These are phyloP conservation scores for Poeciliopsis presidionis DNA, from an alignment of 2,797 vertebrate genomes.

Conservation along the genomic window DNA sequence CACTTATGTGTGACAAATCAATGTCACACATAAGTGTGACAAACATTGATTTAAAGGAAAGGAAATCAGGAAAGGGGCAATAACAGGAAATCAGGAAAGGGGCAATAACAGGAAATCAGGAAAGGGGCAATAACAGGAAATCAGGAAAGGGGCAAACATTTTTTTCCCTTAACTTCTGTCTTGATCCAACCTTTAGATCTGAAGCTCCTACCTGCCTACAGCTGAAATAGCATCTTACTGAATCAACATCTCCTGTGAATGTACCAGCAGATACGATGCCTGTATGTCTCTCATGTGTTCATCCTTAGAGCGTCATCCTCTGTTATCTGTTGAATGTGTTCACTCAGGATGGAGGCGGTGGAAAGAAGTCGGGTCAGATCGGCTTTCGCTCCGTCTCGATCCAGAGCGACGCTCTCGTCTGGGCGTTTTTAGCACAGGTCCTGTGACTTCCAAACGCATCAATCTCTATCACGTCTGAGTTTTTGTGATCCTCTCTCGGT, in stretches of 20 bases:
- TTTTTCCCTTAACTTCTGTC: no score
- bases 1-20: no score
- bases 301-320: background rate
- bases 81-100: no score
- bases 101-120: no score
- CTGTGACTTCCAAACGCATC: slow-evolving; percentile 57
- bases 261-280: background rate
- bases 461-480: slow-evolving; percentile 63
- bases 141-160: no score
- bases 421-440: slow-evolving; percentile 46
- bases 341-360: background rate
- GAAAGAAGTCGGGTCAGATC: background rate
- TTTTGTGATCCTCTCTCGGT: slow-evolving; percentile 38
- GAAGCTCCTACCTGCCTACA: background rate
- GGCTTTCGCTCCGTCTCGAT: background rate
- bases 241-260: background rate
- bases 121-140: no score
- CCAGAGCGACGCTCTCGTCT: slow-evolving; percentile 12
- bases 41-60: no score
- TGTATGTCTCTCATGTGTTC: background rate
- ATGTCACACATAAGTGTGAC: no score
- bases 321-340: background rate
- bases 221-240: background rate
- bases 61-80: no score
- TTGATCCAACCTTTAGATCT: no score